A percentile compares a stretch with the other conserved stretches of the same genome.
Evolutionary conservation across 2,888 invertebrate genomes (phyloP).

Genomic region (Pristionchus exspectatus): DNA sequence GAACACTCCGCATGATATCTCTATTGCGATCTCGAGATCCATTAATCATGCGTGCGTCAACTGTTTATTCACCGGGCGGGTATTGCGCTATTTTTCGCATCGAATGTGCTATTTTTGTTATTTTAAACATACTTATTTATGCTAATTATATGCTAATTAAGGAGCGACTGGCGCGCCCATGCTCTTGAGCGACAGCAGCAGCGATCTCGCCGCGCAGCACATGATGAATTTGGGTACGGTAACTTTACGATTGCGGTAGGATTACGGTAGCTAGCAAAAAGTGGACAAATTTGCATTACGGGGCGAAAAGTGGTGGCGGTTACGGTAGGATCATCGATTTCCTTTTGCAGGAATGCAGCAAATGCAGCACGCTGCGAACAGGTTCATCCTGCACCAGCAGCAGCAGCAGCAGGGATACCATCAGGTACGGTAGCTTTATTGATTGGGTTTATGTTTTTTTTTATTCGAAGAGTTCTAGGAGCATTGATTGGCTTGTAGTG

Average conservation of each 20-base stretch:
- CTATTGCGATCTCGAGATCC: neutral
- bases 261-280: neutral
- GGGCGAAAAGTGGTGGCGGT: neutral
- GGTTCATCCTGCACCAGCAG: neutral
- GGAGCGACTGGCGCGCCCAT: conserved; percentile 1
- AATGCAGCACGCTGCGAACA: conserved; percentile 6
- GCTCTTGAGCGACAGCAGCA: neutral
- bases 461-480: too few species aligned
- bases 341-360: neutral
- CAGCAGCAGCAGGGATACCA: conserved; percentile 17
- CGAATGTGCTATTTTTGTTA: neutral
- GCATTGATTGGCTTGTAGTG: too few species aligned
- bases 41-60: neutral
- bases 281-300: conserved; percentile 7
- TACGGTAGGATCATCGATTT: conserved; percentile 3
- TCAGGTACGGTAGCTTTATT: conserved; percentile 26
- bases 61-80: too few species aligned
- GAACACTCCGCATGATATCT: too few species aligned
- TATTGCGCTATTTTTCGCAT: neutral
- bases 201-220: neutral
- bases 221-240: conserved; percentile 44
- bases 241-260: neutral
- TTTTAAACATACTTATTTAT: neutral
- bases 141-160: neutral
- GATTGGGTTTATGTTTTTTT: neutral